A percentile compares a stretch with the other conserved stretches of the same genome.
These are phyloP conservation scores for Oophaga sylvatica DNA, from an alignment of 2,797 vertebrate species.

Conservation along the genomic window DNA sequence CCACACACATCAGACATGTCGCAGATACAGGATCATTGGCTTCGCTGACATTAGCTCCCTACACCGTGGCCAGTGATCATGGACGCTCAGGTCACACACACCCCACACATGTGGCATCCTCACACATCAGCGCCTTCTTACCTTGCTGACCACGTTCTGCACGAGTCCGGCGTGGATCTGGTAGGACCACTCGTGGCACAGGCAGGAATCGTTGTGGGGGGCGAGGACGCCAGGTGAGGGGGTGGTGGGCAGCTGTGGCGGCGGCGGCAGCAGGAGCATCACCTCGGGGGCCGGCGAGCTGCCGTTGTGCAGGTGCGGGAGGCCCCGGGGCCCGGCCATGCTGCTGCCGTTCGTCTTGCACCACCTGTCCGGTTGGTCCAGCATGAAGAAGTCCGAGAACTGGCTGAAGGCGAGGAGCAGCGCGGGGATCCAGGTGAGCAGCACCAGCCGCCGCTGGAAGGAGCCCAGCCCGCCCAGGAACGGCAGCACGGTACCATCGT, in stretches of 20 bases:
- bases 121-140: slow-evolving; percentile 67
- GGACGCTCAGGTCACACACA: no score
- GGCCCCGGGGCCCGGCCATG: slow-evolving; percentile 53
- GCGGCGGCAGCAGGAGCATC: slow-evolving; percentile 46
- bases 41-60: no score
- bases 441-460: slow-evolving; percentile 89
- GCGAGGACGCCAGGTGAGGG: slow-evolving; percentile 64
- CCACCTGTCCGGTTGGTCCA: slow-evolving; percentile 86
- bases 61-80: no score
- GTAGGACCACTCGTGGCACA: slow-evolving; percentile 82
- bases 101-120: not conserved
- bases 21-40: no score
- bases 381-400: slow-evolving; percentile 91
- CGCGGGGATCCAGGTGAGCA: slow-evolving; percentile 95
- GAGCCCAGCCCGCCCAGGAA: slow-evolving; percentile 87
- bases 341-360: slow-evolving; percentile 76
- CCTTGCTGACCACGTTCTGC: slow-evolving; percentile 93
- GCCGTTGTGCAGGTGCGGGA: slow-evolving; percentile 66
- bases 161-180: slow-evolving; percentile 85
- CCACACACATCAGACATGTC: no score
- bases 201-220: slow-evolving; percentile 73
- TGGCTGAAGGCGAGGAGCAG: slow-evolving; percentile 95
- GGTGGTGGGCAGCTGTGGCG: slow-evolving; percentile 63
- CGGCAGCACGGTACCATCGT: slow-evolving; percentile 86
- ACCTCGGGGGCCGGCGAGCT: slow-evolving; percentile 66